phyloP scores from a whole-genome alignment of 2,113 vertebrate genomes.

The Hylia prasina region DNA sequence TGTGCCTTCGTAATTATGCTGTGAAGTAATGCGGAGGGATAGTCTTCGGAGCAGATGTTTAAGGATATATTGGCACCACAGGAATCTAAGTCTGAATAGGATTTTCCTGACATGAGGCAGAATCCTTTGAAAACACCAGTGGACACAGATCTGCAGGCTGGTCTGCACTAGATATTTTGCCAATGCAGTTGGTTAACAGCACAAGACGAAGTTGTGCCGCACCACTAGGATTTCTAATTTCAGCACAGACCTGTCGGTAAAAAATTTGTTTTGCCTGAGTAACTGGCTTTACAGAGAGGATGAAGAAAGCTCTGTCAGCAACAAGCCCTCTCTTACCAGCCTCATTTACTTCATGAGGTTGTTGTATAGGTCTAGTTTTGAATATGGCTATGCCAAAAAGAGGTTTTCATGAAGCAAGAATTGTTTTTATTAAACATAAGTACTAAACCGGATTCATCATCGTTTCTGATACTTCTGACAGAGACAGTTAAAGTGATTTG shows the following conservation, averaged over 20 bases:
- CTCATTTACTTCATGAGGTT: neutral
- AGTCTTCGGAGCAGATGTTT: neutral
- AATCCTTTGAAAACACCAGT: neutral
- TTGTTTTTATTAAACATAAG: neutral
- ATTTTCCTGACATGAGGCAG: neutral
- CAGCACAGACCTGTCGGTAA: neutral
- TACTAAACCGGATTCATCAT: neutral
- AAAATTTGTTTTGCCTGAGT: neutral
- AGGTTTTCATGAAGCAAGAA: neutral
- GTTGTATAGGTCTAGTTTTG: neutral
- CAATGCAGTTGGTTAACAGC: neutral
- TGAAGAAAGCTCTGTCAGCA: neutral
- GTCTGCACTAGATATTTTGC: neutral
- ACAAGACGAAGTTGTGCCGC: neutral
- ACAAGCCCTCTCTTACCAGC: neutral
- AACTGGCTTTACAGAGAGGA: neutral
- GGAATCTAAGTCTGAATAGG: neutral
- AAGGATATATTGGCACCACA: neutral
- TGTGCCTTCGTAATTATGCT: neutral
- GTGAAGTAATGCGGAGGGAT: neutral
- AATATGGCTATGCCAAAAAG: neutral
- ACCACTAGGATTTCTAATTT: neutral
- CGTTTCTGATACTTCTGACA: neutral
- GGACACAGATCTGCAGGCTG: accelerated
- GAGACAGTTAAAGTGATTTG: neutral